These are phyloP conservation scores for Dolichomitus sp. DNA, from an alignment of 2,888 invertebrate genomes.

Conservation along the genomic window DNA sequence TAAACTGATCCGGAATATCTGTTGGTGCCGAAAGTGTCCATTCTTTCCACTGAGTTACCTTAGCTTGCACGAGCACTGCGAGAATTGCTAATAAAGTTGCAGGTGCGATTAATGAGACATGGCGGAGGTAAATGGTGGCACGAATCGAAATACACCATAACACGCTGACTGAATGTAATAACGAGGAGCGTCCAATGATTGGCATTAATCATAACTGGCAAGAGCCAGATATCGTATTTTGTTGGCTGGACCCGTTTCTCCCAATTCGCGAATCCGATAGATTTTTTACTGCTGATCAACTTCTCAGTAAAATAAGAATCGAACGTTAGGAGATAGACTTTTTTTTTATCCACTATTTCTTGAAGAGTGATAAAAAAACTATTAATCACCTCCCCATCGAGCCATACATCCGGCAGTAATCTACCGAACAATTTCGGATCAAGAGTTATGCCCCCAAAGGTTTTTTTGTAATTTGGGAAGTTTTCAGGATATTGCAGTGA, in stretches of 20 bases:
- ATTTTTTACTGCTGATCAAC: not conserved
- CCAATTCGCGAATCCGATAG: not conserved
- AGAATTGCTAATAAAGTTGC: constrained; percentile 9
- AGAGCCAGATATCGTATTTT: constrained; percentile 11
- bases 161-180: not conserved
- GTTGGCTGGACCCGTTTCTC: constrained; percentile 8
- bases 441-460: constrained; percentile 9
- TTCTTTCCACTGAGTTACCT: constrained; percentile 3
- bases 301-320: constrained; percentile 15
- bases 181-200: constrained; percentile 16
- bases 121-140: constrained; percentile 4
- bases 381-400: constrained; percentile 3
- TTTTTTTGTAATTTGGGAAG: constrained; percentile 18
- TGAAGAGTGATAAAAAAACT: constrained; percentile 7
- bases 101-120: constrained; percentile 14
- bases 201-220: not conserved
- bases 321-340: not conserved
- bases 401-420: not conserved
- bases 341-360: not conserved
- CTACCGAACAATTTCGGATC: not conserved
- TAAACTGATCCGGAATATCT: constrained; percentile 2
- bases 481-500: not conserved
- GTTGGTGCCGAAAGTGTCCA: constrained; percentile 9
- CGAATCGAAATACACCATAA: constrained; percentile 21
- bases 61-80: not conserved